Evolutionary conservation across 30 jellyfish, hydroid and myxozoan genomes (phyloP).

Genomic region (Rhopilema esculentum): DNA sequence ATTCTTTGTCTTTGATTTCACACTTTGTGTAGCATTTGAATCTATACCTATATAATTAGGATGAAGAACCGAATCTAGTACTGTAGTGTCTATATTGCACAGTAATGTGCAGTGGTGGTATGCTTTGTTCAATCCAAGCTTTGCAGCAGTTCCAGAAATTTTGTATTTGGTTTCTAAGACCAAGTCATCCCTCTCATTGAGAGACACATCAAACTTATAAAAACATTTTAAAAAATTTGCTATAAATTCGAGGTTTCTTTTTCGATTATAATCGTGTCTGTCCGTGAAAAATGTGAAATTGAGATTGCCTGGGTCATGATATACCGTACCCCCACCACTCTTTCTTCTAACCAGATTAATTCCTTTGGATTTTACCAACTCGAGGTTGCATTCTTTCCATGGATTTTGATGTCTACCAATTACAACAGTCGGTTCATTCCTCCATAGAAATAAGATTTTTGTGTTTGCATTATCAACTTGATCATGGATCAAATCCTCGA

Average conservation of each 20-base stretch:
- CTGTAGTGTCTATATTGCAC: conserved; percentile 67
- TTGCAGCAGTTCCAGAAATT: conserved; percentile 99
- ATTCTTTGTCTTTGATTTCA: conserved; percentile 73
- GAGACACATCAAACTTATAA: conserved; percentile 22
- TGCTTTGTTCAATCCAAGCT: conserved; percentile 81
- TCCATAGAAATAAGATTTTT: conserved; percentile 76
- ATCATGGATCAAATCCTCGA: conserved; percentile 84
- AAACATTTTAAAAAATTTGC: conserved; percentile 39
- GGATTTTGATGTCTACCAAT: conserved; percentile 96
- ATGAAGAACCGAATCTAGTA: conserved; percentile 28
- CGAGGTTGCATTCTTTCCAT: conserved; percentile 89
- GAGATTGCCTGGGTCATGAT: conserved; percentile 93
- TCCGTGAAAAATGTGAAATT: conserved; percentile 87
- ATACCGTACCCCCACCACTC: conserved; percentile 99
- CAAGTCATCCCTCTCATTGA: conserved; percentile 83
- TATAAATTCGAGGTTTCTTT: conserved; percentile 58
- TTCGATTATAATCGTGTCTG: conserved; percentile 60
- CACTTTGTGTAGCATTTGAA: conserved; percentile 92
- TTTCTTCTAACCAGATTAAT: conserved; percentile 78
- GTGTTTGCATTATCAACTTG: neutral
- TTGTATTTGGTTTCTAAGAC: conserved; percentile 51
- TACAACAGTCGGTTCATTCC: conserved; percentile 88
- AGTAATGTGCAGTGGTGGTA: conserved; percentile 97
- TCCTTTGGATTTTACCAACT: conserved; percentile 24
- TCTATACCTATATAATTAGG: conserved; percentile 59